Conservation (phyloP, 2,113 vertebrate genomes). For the Cebidichthys violaceus region DNA sequence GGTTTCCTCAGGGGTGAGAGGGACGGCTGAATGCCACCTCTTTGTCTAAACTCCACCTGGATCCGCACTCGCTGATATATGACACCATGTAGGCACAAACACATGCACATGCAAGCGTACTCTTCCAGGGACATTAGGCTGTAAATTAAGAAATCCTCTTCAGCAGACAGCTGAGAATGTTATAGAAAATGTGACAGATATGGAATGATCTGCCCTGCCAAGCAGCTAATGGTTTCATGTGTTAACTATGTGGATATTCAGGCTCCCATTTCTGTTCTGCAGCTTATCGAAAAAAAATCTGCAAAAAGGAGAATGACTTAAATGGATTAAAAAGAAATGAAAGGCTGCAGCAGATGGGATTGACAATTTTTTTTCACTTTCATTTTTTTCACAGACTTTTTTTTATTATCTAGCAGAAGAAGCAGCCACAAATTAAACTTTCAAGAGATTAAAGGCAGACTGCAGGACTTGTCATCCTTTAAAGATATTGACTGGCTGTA, state of each 20-base stretch:
- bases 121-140: conserved; percentile 16
- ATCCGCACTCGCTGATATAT: conserved; percentile 44
- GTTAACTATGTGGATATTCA: conserved; percentile 24
- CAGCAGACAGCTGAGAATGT: not conserved
- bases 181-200: conserved; percentile 1
- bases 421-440: not conserved
- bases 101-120: conserved; percentile 20
- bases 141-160: conserved; percentile 2
- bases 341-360: not conserved
- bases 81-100: conserved; percentile 24
- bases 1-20: conserved; percentile 44
- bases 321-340: not conserved
- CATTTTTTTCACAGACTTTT: not conserved
- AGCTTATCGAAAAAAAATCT: conserved; percentile 19
- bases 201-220: not conserved
- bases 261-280: conserved; percentile 22
- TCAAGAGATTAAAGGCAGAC: no score
- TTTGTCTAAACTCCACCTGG: conserved; percentile 53
- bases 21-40: conserved; percentile 50
- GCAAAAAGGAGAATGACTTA: not conserved
- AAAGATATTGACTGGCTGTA: no score
- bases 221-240: not conserved
- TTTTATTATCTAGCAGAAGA: not conserved
- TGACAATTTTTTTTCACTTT: not conserved
- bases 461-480: no score